Conservation (phyloP, 2,113 vertebrate species). For the Tauraco erythrolophus region DNA sequence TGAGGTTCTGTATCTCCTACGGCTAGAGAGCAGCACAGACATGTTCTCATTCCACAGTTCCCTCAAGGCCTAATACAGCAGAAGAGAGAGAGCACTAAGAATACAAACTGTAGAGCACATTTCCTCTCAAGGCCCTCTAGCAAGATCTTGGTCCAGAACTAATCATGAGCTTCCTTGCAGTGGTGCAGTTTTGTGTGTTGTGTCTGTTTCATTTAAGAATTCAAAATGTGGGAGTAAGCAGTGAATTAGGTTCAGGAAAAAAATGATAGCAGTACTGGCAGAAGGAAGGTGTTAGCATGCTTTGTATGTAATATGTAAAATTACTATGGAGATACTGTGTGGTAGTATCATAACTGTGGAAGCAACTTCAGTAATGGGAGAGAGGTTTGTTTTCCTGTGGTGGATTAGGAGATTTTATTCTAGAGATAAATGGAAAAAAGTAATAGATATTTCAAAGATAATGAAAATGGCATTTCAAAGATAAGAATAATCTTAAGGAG, state of each 20-base stretch:
- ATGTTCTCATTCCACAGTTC: not conserved
- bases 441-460: not conserved
- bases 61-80: not conserved
- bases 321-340: not conserved
- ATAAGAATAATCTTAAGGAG: not conserved
- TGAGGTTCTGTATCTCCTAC: not conserved
- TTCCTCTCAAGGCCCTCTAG: not conserved
- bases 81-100: not conserved
- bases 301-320: conserved; percentile 19
- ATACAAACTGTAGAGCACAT: not conserved
- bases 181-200: not conserved
- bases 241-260: not conserved
- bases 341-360: not conserved
- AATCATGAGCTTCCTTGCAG: not conserved
- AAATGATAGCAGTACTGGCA: not conserved
- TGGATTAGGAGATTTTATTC: not conserved
- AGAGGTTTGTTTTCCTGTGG: not conserved
- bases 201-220: not conserved
- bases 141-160: not conserved
- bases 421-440: not conserved
- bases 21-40: not conserved
- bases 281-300: not conserved
- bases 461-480: not conserved
- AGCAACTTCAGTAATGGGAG: not conserved
- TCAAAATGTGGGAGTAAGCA: not conserved